Conservation (phyloP, 1,140 invertebrate species). For the Zaprionus davidi region DNA sequence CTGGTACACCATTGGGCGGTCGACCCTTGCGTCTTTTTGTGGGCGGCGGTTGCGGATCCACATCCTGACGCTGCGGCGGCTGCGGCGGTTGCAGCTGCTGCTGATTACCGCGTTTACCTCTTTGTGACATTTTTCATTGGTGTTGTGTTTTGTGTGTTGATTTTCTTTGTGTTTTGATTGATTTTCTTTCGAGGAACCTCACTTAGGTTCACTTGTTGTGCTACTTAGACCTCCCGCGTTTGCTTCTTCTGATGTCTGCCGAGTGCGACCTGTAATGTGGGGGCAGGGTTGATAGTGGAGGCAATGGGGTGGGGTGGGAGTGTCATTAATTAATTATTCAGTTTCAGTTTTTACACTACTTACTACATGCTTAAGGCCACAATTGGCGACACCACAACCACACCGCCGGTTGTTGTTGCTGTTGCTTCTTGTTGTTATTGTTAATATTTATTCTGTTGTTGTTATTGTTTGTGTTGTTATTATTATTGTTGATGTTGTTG, state of each 20-base stretch:
- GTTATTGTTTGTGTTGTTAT: constrained; percentile 47
- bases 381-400: constrained; percentile 77
- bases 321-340: background rate
- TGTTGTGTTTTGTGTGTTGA: constrained; percentile 68
- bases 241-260: constrained; percentile 46
- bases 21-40: constrained; percentile 83
- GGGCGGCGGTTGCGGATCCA: constrained; percentile 82
- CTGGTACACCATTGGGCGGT: constrained; percentile 72
- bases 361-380: constrained; percentile 84
- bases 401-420: constrained; percentile 68
- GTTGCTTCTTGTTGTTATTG: constrained; percentile 55
- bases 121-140: constrained; percentile 84
- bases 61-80: constrained; percentile 78
- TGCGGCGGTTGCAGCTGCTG: constrained; percentile 71
- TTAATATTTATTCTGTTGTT: constrained; percentile 45
- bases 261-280: constrained; percentile 38
- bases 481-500: constrained; percentile 50
- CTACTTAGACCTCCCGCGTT: constrained; percentile 45
- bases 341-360: constrained; percentile 43
- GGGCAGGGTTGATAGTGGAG: background rate
- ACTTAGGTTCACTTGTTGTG: constrained; percentile 30
- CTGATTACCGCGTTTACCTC: constrained; percentile 84
- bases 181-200: constrained; percentile 38
- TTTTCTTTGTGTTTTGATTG: constrained; percentile 57
- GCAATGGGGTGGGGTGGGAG: background rate